Evolutionary conservation across 2,888 invertebrate species (phyloP).

Genomic region (Bhutanitis thaidina): DNA sequence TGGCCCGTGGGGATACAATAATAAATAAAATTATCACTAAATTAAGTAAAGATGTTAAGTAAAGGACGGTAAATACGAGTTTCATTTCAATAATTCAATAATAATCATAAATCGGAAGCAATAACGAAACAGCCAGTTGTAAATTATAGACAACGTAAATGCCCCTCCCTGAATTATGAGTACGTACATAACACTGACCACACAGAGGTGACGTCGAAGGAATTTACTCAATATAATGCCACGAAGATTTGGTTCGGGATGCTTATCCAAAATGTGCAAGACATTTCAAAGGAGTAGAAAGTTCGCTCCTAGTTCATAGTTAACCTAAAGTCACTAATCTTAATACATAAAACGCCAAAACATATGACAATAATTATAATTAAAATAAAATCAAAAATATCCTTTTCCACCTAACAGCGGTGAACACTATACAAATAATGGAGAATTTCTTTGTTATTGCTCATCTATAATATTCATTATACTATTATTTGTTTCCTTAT

Average conservation of each 20-base stretch:
- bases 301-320: slow-evolving; percentile 24
- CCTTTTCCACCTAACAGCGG: neutral
- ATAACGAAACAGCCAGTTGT: slow-evolving; percentile 55
- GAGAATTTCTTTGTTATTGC: slow-evolving; percentile 17
- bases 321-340: slow-evolving; percentile 15
- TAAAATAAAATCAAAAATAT: slow-evolving; percentile 7
- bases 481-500: slow-evolving; percentile 11
- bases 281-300: slow-evolving; percentile 33
- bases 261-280: slow-evolving; percentile 40
- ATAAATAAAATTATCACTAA: slow-evolving; percentile 70
- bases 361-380: neutral
- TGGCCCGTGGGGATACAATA: slow-evolving; percentile 69
- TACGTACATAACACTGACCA: slow-evolving; percentile 64
- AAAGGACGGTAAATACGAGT: slow-evolving; percentile 62
- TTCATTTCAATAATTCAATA: no score
- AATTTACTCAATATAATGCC: slow-evolving; percentile 55
- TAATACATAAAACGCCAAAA: slow-evolving; percentile 7
- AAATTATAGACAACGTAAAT: slow-evolving; percentile 57
- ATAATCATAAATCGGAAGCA: slow-evolving; percentile 34
- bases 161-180: slow-evolving; percentile 51
- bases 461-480: slow-evolving; percentile 10
- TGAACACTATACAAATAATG: neutral
- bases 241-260: slow-evolving; percentile 46
- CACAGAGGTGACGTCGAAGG: slow-evolving; percentile 45
- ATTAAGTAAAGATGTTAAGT: slow-evolving; percentile 74